Base-by-base conservation (phyloP, 2,888 invertebrate species). In the Crematogaster levior region DNA sequence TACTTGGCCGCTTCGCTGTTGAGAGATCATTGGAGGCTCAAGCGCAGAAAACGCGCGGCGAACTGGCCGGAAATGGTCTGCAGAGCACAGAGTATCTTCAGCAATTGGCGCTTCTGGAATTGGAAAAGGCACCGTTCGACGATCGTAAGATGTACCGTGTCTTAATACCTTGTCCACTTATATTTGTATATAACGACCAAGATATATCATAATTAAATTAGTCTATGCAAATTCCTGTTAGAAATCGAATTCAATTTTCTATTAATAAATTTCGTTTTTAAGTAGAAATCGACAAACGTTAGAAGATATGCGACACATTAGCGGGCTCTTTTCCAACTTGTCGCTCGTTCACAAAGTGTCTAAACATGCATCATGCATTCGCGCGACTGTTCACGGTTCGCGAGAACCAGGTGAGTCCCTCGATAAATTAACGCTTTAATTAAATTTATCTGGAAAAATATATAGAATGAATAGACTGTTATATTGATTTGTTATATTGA, bases 1-100 rank as follows among this genome's bases (percentile, higher is more conserved):
- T 95, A 27, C 89, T 95, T 58, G 95, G 95, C 7, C 93, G 95
- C 51, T 95, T 95, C 80, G 94, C 94, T 0, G 92, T 95, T 3
- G 94, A 95, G 72, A 91, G 94, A 48, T 93, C 94, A 1, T 75
- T 93, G 4, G 91, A 93, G 40, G 81, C 90, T 43, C 91, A 91
- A 4, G 87, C 92, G 84, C 90, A 93, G 91, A 92, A 91, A 89
- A 89, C 85, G 70, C 85, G 93, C 75, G 66, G 90, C 83, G 87
- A 92, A 84, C 80, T 92, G 4, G 91, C 91, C 46, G 92, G 91
- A 21, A 94, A 94, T 73, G 93, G 93, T 1, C 88, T 94, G 6
- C 86, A 88, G 21, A 88, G 81, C 9, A 91, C 84, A 18, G 91
- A 91, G 46, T 83, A 93, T 30, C 81, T 93, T 65, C 92, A 91